phyloP scores from a whole-genome alignment of 2,888 invertebrate genomes.

The Dryococelus australis region DNA sequence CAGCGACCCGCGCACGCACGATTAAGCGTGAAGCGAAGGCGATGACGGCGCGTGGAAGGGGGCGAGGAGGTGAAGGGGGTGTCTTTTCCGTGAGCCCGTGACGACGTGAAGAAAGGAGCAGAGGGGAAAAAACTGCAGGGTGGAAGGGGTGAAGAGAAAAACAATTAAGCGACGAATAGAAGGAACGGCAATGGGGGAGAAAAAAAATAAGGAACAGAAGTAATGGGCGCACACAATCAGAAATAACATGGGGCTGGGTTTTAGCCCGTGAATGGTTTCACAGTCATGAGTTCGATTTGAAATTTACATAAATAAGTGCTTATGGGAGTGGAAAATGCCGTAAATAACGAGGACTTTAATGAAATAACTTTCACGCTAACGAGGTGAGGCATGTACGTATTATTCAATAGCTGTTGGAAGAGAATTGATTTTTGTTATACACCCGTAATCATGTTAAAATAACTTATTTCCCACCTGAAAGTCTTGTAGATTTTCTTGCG shows the following conservation, averaged over 20 bases:
- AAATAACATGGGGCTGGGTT: neutral
- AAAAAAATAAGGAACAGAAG: neutral
- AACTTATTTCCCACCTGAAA: too few species aligned
- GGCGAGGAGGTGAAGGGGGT: too few species aligned
- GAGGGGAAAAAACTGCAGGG: neutral
- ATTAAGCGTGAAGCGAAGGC: constrained; percentile 11
- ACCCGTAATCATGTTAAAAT: too few species aligned
- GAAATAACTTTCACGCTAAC: neutral
- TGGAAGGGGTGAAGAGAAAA: neutral
- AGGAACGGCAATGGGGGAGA: neutral
- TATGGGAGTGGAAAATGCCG: neutral
- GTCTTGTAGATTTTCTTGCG: too few species aligned
- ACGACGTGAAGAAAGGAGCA: neutral
- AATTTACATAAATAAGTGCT: neutral
- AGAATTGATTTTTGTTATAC: too few species aligned
- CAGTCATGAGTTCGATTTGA: neutral
- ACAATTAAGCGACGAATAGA: neutral
- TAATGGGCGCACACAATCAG: constrained; percentile 16
- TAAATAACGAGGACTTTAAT: neutral
- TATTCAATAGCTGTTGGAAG: neutral
- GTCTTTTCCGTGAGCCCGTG: neutral
- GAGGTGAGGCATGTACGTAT: neutral
- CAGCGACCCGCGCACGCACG: neutral
- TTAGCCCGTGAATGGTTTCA: neutral
- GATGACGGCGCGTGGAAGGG: neutral